These are phyloP conservation scores for Martes martes DNA, from an alignment of 2,113 vertebrate species.

Conservation along the genomic window DNA sequence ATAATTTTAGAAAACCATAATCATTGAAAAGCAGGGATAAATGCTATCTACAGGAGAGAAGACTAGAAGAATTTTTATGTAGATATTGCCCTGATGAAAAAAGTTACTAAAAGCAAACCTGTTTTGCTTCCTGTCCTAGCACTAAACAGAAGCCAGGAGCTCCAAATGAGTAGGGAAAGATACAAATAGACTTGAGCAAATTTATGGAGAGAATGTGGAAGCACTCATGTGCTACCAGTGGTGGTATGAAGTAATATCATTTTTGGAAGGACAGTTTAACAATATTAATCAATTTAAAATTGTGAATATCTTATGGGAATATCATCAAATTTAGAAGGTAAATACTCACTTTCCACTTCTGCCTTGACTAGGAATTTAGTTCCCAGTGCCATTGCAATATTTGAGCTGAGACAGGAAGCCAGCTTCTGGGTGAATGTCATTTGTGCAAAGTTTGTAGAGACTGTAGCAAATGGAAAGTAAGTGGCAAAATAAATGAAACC, in stretches of 20 bases:
- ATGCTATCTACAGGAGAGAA: neutral
- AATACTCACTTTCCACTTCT: slow-evolving; percentile 91
- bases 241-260: neutral
- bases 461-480: slow-evolving; percentile 92
- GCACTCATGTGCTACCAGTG: neutral
- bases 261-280: neutral
- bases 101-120: neutral
- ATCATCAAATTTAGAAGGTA: neutral
- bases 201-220: neutral
- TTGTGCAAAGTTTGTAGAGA: slow-evolving; percentile 87
- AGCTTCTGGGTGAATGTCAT: slow-evolving; percentile 90
- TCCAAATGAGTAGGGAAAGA: neutral
- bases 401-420: slow-evolving; percentile 92
- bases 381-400: slow-evolving; percentile 95
- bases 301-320: neutral
- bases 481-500: slow-evolving; percentile 93
- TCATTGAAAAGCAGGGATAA: neutral
- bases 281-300: neutral
- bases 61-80: neutral
- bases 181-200: neutral
- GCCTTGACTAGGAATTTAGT: slow-evolving; percentile 92
- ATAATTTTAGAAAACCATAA: neutral
- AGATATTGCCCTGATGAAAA: neutral
- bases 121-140: neutral
- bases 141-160: neutral